Evolutionary conservation across 1,140 invertebrate species (phyloP).

Genomic region (Drosophila takahashii): DNA sequence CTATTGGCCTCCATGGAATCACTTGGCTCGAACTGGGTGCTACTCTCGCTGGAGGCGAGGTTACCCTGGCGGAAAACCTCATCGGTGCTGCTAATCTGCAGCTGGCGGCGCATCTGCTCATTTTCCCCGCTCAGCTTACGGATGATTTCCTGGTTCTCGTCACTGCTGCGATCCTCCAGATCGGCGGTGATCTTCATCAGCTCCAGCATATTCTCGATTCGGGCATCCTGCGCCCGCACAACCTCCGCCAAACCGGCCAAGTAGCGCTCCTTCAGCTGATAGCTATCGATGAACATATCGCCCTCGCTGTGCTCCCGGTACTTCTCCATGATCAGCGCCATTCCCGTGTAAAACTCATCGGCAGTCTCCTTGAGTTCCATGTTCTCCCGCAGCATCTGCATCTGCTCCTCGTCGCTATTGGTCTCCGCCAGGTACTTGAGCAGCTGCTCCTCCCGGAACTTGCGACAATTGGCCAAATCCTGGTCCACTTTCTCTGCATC

Average conservation of each 20-base stretch:
- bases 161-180: conserved; percentile 39
- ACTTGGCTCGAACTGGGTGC: conserved; percentile 47
- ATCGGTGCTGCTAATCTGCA: conserved; percentile 43
- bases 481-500: conserved; percentile 25
- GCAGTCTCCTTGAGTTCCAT: conserved; percentile 49
- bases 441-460: conserved; percentile 47
- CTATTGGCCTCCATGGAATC: conserved; percentile 2
- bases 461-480: conserved; percentile 25
- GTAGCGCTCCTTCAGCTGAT: conserved; percentile 45
- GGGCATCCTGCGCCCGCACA: conserved; percentile 37
- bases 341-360: conserved; percentile 40
- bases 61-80: conserved; percentile 28
- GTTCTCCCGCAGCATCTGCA: conserved; percentile 57
- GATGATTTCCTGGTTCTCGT: conserved; percentile 38
- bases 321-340: conserved; percentile 49
- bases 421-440: conserved; percentile 53
- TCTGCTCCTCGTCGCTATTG: conserved; percentile 34
- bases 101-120: conserved; percentile 45
- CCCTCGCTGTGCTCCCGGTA: conserved; percentile 50
- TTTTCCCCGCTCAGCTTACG: conserved; percentile 47
- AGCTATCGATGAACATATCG: conserved; percentile 32
- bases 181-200: conserved; percentile 38
- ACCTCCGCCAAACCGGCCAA: conserved; percentile 29
- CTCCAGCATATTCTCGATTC: conserved; percentile 52
- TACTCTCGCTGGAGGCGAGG: conserved; percentile 7